Base-by-base conservation (phyloP, 2,113 vertebrate species). In the Pristiophorus japonicus region DNA sequence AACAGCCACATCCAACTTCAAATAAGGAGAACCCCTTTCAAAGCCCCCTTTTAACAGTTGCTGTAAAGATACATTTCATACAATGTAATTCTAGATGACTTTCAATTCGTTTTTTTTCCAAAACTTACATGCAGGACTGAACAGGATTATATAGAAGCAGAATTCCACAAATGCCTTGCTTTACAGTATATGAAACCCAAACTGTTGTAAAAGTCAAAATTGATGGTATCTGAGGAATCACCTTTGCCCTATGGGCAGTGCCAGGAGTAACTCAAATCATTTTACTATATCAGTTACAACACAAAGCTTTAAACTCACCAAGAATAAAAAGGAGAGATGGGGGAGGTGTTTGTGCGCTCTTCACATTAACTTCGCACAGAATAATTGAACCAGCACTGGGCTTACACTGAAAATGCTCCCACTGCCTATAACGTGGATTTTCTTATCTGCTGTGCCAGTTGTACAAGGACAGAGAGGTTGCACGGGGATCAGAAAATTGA, bases 91-190 rank as follows among this genome's bases (percentile, higher is more conserved):
- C 93, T 70, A 94, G 65, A 94, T 47, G 38, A 70, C 42, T 94
- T 70, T 45, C 38, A 47, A 94, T 51, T 70, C 47, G 65, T 22
- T 42, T 66, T 51, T 18, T 94, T 70, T 4, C 59, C 91, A 94
- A 94, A 66, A 38, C 45, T 66, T 66, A 67, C 93, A 94, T 30
- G 45, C 66, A 94, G 65, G 42, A 94, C 63, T 94, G 24, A 70
- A 94, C 42, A 94, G 42, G 65, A 94, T 94, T 94, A 94, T 65
- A 94, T 14, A 94, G 65, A 70, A 47, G 27, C 66, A 6, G 65
- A 94, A 94, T 94, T 94, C 93, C 93, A 94, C 65, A 94, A 45
- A 94, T 94, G 93, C 93, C 27, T 94, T 30, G 38, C 65, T 70
- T 94, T 51, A 65, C 30, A 91, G 59, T 20, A 38, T 94, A 22